These are phyloP conservation scores for Protosalanx chinensis DNA, from an alignment of 2,797 vertebrate genomes.

Conservation along the genomic window DNA sequence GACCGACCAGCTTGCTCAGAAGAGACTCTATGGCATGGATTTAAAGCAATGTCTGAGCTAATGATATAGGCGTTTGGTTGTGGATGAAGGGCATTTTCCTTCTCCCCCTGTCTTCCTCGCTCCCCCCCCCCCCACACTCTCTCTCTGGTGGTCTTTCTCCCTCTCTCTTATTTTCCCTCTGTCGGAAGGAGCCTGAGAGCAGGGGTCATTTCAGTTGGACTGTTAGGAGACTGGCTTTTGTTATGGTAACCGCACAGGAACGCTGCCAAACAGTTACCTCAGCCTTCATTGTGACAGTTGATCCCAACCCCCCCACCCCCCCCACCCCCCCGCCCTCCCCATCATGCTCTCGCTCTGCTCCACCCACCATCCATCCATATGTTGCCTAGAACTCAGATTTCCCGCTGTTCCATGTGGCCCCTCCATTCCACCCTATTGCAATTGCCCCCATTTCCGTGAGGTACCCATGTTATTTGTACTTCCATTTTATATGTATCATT, in stretches of 20 bases:
- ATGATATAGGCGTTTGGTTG: slow-evolving; percentile 27
- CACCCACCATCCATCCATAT: no score
- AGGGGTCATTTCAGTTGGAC: neutral
- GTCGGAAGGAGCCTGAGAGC: neutral
- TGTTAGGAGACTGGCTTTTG: slow-evolving; percentile 8
- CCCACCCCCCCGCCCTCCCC: neutral
- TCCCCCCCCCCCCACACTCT: neutral
- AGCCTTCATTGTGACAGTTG: neutral
- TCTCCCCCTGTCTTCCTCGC: neutral
- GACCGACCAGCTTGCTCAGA: slow-evolving; percentile 11
- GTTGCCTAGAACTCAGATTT: neutral
- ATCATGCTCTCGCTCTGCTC: neutral
- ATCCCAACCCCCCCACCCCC: neutral
- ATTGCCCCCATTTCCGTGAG: no score
- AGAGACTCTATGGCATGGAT: neutral
- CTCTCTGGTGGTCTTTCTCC: neutral
- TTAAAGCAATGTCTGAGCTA: neutral
- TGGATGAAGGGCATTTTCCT: slow-evolving; percentile 13
- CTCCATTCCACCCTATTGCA: neutral
- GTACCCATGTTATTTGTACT: no score
- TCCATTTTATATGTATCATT: no score
- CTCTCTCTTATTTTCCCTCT: slow-evolving; percentile 1
- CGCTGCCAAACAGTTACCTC: neutral
- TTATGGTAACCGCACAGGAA: slow-evolving; percentile 13
- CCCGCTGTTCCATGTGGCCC: neutral